Conservation (phyloP, 2,888 invertebrate species). For the Hylaea fasciaria region DNA sequence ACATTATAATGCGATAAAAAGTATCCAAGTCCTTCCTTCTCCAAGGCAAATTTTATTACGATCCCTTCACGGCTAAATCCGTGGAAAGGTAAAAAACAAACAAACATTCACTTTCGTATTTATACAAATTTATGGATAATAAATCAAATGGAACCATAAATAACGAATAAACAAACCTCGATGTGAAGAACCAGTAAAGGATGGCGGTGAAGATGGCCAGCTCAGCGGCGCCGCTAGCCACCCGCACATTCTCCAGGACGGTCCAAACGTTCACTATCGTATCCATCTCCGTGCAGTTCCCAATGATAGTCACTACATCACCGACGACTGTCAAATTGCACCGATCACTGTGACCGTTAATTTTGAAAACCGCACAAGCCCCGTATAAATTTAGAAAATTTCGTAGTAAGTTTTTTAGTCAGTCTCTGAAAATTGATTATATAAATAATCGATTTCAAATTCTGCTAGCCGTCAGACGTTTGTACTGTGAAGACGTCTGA, state of each 20-base stretch:
- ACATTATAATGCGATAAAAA: no score
- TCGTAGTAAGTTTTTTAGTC: slow-evolving; percentile 4
- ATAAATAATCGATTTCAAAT: slow-evolving; percentile 36
- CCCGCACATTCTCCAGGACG: slow-evolving; percentile 78
- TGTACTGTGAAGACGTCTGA: slow-evolving; percentile 43
- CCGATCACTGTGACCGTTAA: slow-evolving; percentile 61
- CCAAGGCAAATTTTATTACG: no score
- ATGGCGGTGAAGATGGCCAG: slow-evolving; percentile 86
- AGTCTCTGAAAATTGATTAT: slow-evolving; percentile 39
- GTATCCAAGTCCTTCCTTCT: no score
- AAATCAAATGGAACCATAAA: slow-evolving; percentile 17
- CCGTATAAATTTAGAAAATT: no score
- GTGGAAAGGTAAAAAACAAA: no score
- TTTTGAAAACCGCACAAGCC: slow-evolving; percentile 50
- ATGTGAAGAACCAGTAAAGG: slow-evolving; percentile 86
- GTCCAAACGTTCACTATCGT: slow-evolving; percentile 79
- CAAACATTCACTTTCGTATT: no score
- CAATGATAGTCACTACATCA: slow-evolving; percentile 68
- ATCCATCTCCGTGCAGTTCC: slow-evolving; percentile 69
- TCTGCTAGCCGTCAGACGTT: slow-evolving; percentile 40
- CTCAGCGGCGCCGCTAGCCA: slow-evolving; percentile 86
- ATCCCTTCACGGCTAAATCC: no score
- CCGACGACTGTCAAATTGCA: slow-evolving; percentile 65
- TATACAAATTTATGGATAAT: neutral
- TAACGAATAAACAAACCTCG: slow-evolving; percentile 73